These are phyloP conservation scores for Hipposideros larvatus DNA, from an alignment of 2,797 vertebrate genomes.

Conservation along the genomic window DNA sequence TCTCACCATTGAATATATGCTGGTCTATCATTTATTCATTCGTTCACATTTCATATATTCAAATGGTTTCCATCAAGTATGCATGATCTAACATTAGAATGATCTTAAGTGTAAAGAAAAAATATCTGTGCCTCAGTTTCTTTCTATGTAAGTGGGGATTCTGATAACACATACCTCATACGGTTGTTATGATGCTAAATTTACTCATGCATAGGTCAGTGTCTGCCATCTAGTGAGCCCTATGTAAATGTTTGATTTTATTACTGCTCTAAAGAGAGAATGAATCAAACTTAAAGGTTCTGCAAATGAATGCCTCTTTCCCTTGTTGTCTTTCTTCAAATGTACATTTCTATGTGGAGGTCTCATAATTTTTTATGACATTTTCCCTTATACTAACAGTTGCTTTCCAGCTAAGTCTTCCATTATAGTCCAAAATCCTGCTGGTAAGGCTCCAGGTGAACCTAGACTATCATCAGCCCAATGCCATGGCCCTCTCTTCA, in stretches of 20 bases:
- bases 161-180: background rate
- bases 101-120: background rate
- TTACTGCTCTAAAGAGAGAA: background rate
- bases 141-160: background rate
- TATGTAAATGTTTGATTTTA: background rate
- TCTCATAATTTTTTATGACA: conserved; percentile 33
- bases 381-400: conserved; percentile 32
- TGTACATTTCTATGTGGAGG: background rate
- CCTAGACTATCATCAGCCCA: background rate
- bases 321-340: background rate
- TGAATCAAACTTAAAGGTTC: background rate
- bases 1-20: background rate
- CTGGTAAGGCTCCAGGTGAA: background rate
- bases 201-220: background rate
- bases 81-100: background rate
- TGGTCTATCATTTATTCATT: background rate
- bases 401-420: background rate
- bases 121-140: background rate
- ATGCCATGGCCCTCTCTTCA: background rate
- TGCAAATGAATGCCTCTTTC: background rate
- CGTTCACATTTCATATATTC: background rate
- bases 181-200: background rate
- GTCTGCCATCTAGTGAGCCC: background rate
- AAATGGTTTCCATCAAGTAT: background rate
- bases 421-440: background rate